These are phyloP conservation scores for Scaptomyza graminum DNA, from an alignment of 1,140 invertebrate genomes.

Conservation along the genomic window DNA sequence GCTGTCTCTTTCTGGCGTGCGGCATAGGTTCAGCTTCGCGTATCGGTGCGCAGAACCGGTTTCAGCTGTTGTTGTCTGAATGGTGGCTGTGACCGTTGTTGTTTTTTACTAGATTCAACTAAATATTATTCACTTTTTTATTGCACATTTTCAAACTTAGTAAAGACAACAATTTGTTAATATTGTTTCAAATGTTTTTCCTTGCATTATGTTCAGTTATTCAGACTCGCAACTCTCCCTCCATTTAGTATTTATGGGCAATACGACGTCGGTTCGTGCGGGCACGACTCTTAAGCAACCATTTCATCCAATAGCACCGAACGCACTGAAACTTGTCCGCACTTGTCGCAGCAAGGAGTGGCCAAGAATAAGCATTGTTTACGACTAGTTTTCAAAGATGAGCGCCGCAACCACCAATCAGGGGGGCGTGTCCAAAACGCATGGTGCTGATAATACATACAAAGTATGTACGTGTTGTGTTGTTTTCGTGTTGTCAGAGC, in stretches of 20 bases:
- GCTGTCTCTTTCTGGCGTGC: constrained; percentile 65
- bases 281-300: constrained; percentile 66
- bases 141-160: constrained; percentile 18
- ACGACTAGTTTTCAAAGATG: constrained; percentile 39
- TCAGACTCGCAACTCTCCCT: constrained; percentile 49
- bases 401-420: constrained; percentile 44
- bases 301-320: constrained; percentile 82
- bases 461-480: constrained; percentile 12
- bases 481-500: background rate
- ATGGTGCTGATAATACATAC: background rate
- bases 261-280: constrained; percentile 65
- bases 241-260: constrained; percentile 17
- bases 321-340: constrained; percentile 67
- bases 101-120: constrained; percentile 27
- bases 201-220: constrained; percentile 7
- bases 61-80: constrained; percentile 32
- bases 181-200: constrained; percentile 7
- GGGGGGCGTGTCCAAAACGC: constrained; percentile 30
- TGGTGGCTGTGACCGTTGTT: constrained; percentile 40
- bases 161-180: background rate
- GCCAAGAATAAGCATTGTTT: constrained; percentile 43
- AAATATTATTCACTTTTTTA: constrained; percentile 31
- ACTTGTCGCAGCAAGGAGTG: constrained; percentile 67
- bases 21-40: constrained; percentile 32
- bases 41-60: constrained; percentile 74